Evolutionary conservation across 2,888 invertebrate genomes (phyloP).

Genomic region (Heliconius cydno): DNA sequence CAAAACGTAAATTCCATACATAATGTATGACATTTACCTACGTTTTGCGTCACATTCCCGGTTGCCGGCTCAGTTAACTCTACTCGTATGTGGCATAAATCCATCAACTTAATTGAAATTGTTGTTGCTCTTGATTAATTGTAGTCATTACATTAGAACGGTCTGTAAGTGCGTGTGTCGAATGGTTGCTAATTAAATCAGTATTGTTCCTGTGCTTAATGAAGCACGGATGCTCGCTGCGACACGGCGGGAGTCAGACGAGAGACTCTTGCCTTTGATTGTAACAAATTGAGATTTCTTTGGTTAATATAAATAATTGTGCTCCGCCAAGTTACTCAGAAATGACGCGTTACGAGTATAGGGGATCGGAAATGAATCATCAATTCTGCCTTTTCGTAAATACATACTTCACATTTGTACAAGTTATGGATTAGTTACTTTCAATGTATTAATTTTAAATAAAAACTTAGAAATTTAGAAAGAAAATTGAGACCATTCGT

Average conservation of each 20-base stretch:
- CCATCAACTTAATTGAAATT: conserved; percentile 47
- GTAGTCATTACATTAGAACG: conserved; percentile 62
- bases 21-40: conserved; percentile 30
- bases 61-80: conserved; percentile 35
- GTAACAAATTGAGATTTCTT: conserved; percentile 78
- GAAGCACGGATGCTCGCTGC: conserved; percentile 62
- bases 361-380: conserved; percentile 67
- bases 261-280: conserved; percentile 68
- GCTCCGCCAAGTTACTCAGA: conserved; percentile 55
- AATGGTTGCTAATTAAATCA: conserved; percentile 80
- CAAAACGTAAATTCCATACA: conserved; percentile 33
- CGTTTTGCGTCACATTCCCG: conserved; percentile 15
- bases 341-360: conserved; percentile 57
- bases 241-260: conserved; percentile 57
- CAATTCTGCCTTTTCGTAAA: conserved; percentile 49
- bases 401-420: background rate
- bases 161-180: conserved; percentile 69
- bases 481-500: too few relatives aligned
- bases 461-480: background rate
- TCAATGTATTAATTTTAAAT: background rate
- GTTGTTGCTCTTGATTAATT: conserved; percentile 66
- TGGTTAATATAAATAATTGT: conserved; percentile 63
- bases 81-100: conserved; percentile 31
- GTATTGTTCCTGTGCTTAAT: conserved; percentile 76
- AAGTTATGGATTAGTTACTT: background rate